These are phyloP conservation scores for Cyphomyrus plagiostoma DNA, from an alignment of 2,113 vertebrate species.

Conservation along the genomic window DNA sequence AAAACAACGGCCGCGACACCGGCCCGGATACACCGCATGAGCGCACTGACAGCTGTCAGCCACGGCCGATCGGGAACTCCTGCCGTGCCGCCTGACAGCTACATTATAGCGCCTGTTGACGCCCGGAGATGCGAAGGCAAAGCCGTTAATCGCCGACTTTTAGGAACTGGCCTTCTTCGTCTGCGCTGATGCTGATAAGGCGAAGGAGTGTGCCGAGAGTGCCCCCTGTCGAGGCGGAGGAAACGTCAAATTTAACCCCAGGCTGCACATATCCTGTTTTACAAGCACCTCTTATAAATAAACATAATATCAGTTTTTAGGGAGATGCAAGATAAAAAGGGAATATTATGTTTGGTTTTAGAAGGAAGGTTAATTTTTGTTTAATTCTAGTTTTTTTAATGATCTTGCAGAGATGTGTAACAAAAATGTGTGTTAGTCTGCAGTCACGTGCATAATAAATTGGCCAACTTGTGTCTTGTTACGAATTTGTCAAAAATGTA, in stretches of 20 bases:
- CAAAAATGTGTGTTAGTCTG: neutral
- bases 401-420: neutral
- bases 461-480: neutral
- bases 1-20: neutral
- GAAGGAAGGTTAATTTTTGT: neutral
- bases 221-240: constrained; percentile 10
- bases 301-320: neutral
- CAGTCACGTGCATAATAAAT: neutral
- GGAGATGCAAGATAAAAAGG: neutral
- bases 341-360: neutral
- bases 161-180: neutral
- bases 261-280: neutral
- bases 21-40: neutral
- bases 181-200: neutral
- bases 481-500: neutral
- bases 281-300: neutral
- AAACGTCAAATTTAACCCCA: neutral
- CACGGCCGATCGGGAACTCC: neutral
- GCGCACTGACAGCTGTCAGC: constrained; percentile 5
- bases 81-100: neutral
- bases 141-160: neutral
- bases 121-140: neutral
- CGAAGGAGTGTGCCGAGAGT: neutral
- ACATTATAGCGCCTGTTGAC: neutral
- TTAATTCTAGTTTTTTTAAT: neutral